phyloP scores from a whole-genome alignment of 2,888 invertebrate species.

The Himalopsyche anomala region DNA sequence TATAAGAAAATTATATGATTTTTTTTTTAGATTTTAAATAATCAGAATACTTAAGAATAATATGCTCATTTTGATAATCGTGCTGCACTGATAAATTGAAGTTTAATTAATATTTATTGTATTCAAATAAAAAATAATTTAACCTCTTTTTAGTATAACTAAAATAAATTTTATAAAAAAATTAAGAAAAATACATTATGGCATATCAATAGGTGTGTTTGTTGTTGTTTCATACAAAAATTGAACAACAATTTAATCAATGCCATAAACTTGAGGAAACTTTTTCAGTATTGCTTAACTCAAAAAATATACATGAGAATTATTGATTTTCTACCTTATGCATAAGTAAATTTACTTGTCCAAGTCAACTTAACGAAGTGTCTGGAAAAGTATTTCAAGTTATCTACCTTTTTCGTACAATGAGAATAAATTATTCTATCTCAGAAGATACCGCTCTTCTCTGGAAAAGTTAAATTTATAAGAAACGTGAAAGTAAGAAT shows the following conservation, averaged over 20 bases:
- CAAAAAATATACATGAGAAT: conserved; percentile 26
- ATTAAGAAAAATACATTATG: too few species aligned
- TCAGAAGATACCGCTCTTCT: background rate
- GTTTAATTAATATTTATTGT: too few species aligned
- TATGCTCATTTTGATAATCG: too few species aligned
- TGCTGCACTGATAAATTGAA: too few species aligned
- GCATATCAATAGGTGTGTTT: too few species aligned
- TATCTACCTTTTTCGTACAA: conserved; percentile 11
- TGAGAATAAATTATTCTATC: conserved; percentile 25
- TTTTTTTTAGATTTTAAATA: too few species aligned
- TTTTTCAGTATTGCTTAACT: background rate
- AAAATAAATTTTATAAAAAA: too few species aligned
- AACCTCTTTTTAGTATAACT: too few species aligned
- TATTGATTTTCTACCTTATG: conserved; percentile 9
- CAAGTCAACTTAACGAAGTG: conserved; percentile 18
- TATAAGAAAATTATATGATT: too few species aligned
- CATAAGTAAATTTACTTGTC: conserved; percentile 34
- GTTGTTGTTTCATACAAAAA: background rate
- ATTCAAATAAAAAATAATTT: too few species aligned
- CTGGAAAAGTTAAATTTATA: background rate
- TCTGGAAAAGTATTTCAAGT: background rate
- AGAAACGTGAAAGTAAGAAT: background rate
- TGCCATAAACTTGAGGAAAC: conserved; percentile 7
- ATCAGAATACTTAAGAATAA: too few species aligned
- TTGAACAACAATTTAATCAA: background rate